Conservation (phyloP, 2,888 invertebrate genomes). For the Metacarcinus magister region DNA sequence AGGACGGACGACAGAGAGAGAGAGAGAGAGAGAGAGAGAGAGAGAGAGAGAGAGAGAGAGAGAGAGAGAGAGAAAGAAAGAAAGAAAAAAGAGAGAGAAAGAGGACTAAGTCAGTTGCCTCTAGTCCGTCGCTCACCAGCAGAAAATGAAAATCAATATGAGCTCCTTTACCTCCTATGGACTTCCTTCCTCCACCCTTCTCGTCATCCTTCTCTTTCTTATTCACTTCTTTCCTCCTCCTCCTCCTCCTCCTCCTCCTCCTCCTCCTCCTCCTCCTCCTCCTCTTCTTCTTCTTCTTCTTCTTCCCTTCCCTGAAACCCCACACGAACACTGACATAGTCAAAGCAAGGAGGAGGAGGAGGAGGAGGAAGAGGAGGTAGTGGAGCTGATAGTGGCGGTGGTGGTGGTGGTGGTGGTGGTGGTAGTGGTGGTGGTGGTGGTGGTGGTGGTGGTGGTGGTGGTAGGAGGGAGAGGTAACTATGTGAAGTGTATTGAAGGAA, state of each 20-base stretch:
- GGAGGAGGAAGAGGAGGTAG: background rate
- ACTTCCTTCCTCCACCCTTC: background rate
- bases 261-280: background rate
- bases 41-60: slow-evolving; percentile 57
- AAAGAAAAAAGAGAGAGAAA: background rate
- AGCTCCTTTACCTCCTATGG: background rate
- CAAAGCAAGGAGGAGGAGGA: too few relatives aligned
- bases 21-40: background rate
- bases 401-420: too few relatives aligned
- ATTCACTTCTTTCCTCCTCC: background rate
- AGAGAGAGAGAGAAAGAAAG: slow-evolving; percentile 52
- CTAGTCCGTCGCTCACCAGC: too few relatives aligned
- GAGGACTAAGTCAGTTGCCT: background rate
- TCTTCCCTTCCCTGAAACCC: background rate
- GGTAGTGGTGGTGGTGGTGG: background rate
- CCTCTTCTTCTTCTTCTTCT: background rate
- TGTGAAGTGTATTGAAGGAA: background rate
- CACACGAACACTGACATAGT: background rate
- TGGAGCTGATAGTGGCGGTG: too few relatives aligned
- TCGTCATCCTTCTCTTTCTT: background rate
- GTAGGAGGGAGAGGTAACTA: background rate
- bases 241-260: background rate
- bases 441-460: background rate
- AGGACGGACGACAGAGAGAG: background rate
- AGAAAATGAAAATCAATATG: background rate